Percentiles rank a stretch among this genome's conserved stretches.
phyloP scores from a whole-genome alignment of 2,797 vertebrate genomes.

The Phataginus tetradactyla region DNA sequence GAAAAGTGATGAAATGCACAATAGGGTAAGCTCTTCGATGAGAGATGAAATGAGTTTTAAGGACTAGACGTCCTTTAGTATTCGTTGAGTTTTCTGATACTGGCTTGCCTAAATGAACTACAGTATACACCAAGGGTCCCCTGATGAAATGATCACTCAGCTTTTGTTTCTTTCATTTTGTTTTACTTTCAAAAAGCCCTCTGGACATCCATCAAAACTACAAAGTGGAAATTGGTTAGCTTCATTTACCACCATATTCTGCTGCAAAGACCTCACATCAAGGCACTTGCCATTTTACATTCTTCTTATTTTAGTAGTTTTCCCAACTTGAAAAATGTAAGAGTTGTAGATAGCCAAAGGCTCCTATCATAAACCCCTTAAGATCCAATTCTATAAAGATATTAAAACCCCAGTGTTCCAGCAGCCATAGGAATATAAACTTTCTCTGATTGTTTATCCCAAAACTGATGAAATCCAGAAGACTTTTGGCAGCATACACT shows the following conservation, averaged over 20 bases:
- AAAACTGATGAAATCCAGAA: conserved; percentile 8
- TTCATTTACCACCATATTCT: conserved; percentile 67
- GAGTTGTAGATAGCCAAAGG: conserved; percentile 39
- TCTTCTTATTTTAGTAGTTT: conserved; percentile 70
- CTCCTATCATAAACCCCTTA: conserved; percentile 24
- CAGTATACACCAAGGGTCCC: conserved; percentile 31
- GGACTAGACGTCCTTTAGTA: conserved; percentile 32
- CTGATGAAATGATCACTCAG: conserved; percentile 62
- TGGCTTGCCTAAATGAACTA: conserved; percentile 64
- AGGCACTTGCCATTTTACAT: conserved; percentile 60
- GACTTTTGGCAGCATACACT: background rate
- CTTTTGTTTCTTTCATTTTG: conserved; percentile 72
- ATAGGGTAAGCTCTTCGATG: background rate
- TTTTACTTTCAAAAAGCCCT: conserved; percentile 71
- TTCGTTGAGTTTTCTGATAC: conserved; percentile 59
- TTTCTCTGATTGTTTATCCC: conserved; percentile 30
- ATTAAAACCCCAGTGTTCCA: conserved; percentile 44
- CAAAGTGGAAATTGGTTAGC: conserved; percentile 65
- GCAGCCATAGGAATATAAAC: conserved; percentile 1
- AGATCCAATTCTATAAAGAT: conserved; percentile 47
- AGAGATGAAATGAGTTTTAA: conserved; percentile 56
- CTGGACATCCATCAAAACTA: conserved; percentile 68
- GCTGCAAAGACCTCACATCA: conserved; percentile 41
- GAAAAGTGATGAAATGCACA: conserved; percentile 35
- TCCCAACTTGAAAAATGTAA: conserved; percentile 49